These are phyloP conservation scores for roundworm (Caenorhabditis elegans) DNA, from an alignment of 1,140 invertebrate genomes.

Conservation along the genomic window DNA sequence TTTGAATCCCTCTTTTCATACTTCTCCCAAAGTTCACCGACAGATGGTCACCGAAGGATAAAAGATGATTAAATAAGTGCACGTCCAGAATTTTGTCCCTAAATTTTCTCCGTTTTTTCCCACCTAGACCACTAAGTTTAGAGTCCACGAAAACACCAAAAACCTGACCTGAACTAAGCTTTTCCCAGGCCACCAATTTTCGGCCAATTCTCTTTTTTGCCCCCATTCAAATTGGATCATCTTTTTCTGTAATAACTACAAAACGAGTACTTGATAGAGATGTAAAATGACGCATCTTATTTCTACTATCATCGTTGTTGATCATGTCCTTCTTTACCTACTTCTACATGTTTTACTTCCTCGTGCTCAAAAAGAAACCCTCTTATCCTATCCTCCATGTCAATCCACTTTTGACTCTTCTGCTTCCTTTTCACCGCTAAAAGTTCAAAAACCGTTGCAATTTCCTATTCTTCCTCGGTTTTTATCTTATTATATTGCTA, in stretches of 20 bases:
- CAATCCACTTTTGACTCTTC: neutral
- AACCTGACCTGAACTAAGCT: neutral
- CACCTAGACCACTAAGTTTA: constrained; percentile 27
- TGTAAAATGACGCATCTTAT: no score
- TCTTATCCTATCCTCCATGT: neutral
- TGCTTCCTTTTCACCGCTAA: constrained; percentile 6
- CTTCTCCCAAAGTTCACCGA: neutral
- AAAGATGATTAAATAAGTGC: neutral
- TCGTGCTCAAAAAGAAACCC: neutral
- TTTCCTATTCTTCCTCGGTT: neutral
- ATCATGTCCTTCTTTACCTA: neutral
- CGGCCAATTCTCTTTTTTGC: neutral
- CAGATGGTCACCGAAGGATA: neutral
- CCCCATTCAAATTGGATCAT: neutral
- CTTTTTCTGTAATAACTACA: no score
- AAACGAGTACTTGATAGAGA: no score
- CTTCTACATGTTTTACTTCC: constrained; percentile 2
- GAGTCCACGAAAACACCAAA: constrained; percentile 13
- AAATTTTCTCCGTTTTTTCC: neutral
- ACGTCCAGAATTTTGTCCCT: neutral
- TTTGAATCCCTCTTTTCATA: no score
- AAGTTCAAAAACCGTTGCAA: constrained; percentile 19
- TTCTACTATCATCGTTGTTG: neutral
- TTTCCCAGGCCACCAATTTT: neutral
- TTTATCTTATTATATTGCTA: neutral